Evolutionary conservation across 37 sponge, comb jelly and placozoan species (phyloP).

Genomic region (Petrosia ficiformis): DNA sequence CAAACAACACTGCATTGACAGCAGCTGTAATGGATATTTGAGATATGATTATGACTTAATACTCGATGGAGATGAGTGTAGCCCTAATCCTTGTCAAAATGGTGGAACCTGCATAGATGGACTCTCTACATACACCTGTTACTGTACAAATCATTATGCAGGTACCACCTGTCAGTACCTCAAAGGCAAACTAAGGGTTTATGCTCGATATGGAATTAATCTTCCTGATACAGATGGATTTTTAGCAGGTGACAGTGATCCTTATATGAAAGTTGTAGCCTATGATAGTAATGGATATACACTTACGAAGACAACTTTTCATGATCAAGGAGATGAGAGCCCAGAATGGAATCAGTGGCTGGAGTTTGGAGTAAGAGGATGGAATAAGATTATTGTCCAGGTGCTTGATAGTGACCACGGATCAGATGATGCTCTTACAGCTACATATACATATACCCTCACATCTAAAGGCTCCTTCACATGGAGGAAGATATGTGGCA

Average conservation of each 20-base stretch:
- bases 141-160: background rate
- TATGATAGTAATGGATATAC: background rate
- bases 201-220: background rate
- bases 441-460: too few relatives aligned
- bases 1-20: background rate
- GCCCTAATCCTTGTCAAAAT: too few relatives aligned
- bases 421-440: conserved; percentile 8
- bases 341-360: conserved; percentile 30
- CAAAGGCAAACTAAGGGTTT: background rate
- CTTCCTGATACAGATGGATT: conserved; percentile 21
- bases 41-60: background rate
- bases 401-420: conserved; percentile 16
- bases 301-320: background rate
- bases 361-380: conserved; percentile 5
- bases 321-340: conserved; percentile 16
- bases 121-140: too few relatives aligned
- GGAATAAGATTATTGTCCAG: conserved; percentile 8
- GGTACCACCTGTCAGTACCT: conserved; percentile 5
- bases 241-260: conserved; percentile 19
- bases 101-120: too few relatives aligned
- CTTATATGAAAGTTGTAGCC: conserved; percentile 16
- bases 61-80: too few relatives aligned
- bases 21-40: background rate
- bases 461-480: too few relatives aligned
- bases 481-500: too few relatives aligned